Percentiles rank a stretch among this genome's conserved stretches.
Evolutionary conservation across 2,888 invertebrate species (phyloP).

Genomic region (Amphiduros pacificus): DNA sequence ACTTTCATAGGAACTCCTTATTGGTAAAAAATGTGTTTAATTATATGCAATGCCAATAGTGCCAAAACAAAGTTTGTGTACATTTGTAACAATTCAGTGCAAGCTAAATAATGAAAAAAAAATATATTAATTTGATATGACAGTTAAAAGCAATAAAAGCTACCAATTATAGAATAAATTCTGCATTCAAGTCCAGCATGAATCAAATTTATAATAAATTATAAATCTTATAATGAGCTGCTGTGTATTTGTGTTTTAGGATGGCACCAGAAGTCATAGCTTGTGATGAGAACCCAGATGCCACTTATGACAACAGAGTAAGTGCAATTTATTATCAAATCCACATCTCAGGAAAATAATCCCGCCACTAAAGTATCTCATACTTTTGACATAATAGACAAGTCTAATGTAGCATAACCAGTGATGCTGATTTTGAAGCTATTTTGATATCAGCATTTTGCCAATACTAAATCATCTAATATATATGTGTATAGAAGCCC

Average conservation of each 20-base stretch:
- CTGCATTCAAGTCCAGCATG: no score
- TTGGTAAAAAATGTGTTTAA: no score
- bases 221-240: not conserved
- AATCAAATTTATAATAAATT: not conserved
- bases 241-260: conserved; percentile 46
- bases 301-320: conserved; percentile 92
- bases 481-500: no score
- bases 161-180: not conserved
- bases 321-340: conserved; percentile 7
- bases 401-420: no score
- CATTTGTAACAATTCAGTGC: no score
- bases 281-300: conserved; percentile 99
- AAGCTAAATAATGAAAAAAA: no score
- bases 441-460: no score
- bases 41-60: conserved; percentile 42
- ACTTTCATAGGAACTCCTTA: conserved; percentile 85
- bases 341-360: no score
- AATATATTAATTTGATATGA: not conserved
- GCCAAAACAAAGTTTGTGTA: not conserved
- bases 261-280: conserved; percentile 99
- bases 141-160: not conserved
- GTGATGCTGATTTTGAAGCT: no score
- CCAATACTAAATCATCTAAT: no score
- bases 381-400: no score
- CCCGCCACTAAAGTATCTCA: no score